Percentiles rank a stretch among this genome's conserved stretches.
Conservation (phyloP, 2,113 vertebrate genomes). For the Catagonus wagneri region DNA sequence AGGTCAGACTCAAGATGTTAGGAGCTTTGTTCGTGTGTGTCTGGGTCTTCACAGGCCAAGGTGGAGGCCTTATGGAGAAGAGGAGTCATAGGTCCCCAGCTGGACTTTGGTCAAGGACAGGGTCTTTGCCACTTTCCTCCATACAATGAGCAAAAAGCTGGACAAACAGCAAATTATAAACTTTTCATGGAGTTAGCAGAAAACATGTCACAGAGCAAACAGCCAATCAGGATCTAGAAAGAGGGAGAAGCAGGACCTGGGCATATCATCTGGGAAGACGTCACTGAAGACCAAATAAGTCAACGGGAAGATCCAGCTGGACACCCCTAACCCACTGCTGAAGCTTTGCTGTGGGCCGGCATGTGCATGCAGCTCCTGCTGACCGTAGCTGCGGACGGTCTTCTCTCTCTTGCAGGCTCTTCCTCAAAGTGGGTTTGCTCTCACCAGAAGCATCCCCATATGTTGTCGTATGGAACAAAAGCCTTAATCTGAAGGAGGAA, state of each 20-base stretch:
- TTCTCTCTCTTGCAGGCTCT: neutral
- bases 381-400: accelerated
- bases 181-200: neutral
- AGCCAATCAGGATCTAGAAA: neutral
- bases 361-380: accelerated
- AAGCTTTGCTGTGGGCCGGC: neutral
- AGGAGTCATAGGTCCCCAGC: accelerated
- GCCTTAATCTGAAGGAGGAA: neutral
- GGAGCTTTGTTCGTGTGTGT: neutral
- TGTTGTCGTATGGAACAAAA: neutral
- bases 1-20: neutral
- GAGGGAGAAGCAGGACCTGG: neutral
- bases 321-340: neutral
- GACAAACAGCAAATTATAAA: neutral
- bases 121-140: neutral
- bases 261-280: neutral
- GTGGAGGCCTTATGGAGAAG: accelerated
- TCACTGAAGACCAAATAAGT: neutral
- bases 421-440: neutral
- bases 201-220: neutral
- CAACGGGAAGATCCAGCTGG: neutral
- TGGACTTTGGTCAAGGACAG: neutral
- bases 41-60: neutral
- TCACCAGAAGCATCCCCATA: no score
- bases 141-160: neutral